Evolutionary conservation across 2,113 vertebrate species (phyloP), one percentile per base, ranked within the genome.

Genomic region (Tyto alba): DNA sequence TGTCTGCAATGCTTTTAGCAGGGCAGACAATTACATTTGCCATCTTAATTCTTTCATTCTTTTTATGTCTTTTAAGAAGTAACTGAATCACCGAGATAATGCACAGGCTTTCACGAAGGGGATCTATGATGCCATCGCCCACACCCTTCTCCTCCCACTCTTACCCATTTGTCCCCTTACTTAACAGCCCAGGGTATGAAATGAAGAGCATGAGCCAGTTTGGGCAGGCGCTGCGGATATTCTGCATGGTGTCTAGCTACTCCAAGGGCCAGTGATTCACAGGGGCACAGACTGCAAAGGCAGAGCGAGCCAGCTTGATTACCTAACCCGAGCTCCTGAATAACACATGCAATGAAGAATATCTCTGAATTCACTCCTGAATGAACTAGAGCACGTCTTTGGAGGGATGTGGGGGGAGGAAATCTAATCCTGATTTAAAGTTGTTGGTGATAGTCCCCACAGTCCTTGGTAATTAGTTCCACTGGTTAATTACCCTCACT

Each of bases 401-500:
- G 52, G 41, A 9, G n/a, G 3, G 16, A 30, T n/a, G 23, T 11
- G 40, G 18, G 6, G 4, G 16, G 9, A 3, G n/a, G 48, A 72
- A 89, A 90, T 77, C 45, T 67, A 93, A 93, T 93, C 63, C 82
- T 74, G 67, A 93, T 93, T 94, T 95, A 71, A 96, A 94, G 93
- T 96, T 95, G 74, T 68, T 93, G 85, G 82, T 97, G 91, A 92
- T 93, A 80, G 88, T 91, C 95, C 85, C 95, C 68, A 83, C 27
- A 95, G 93, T 82, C 79, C 78, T 86, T 94, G 67, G 88, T 95
- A 96, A 96, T 96, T 96, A 95, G 95, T 95, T 96, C 93, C 95
- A 96, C 90, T 95, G 75, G 90, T 94, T 96, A 96, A 97, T 96
- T 97, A 94, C 90, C 85, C 95, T 95, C 92, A 67, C 92, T 93